Conservation (phyloP, 2,113 vertebrate species). For the Leptodactylus fuscus region DNA sequence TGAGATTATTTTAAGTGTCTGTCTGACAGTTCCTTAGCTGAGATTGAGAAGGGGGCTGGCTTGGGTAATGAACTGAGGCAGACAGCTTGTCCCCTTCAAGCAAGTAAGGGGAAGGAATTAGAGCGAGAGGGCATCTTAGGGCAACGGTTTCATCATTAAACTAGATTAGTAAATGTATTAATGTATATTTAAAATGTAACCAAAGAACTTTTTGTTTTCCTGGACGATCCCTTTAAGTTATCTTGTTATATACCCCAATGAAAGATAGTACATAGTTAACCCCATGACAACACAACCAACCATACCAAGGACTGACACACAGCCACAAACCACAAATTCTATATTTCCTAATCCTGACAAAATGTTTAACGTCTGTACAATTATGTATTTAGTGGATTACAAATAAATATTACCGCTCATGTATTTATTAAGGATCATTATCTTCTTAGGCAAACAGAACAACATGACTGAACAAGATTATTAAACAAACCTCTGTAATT, state of each 20-base stretch:
- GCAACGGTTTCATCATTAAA: no score
- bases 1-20: no score
- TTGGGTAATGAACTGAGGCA: no score
- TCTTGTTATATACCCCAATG: background rate
- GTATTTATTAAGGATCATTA: constrained; percentile 7
- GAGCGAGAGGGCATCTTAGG: no score
- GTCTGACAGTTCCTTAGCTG: no score
- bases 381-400: constrained; percentile 13
- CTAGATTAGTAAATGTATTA: no score
- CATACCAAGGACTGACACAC: background rate
- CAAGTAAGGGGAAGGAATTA: no score
- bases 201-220: no score
- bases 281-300: background rate
- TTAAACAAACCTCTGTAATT: constrained; percentile 4
- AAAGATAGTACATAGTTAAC: background rate
- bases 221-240: background rate
- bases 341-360: background rate
- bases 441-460: background rate
- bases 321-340: background rate
- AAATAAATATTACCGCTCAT: background rate
- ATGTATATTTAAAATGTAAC: no score
- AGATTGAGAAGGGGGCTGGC: no score
- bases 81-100: no score
- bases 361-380: constrained; percentile 4
- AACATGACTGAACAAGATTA: background rate